phyloP scores from a whole-genome alignment of 2,888 invertebrate species.

The Platycheirus albimanus region DNA sequence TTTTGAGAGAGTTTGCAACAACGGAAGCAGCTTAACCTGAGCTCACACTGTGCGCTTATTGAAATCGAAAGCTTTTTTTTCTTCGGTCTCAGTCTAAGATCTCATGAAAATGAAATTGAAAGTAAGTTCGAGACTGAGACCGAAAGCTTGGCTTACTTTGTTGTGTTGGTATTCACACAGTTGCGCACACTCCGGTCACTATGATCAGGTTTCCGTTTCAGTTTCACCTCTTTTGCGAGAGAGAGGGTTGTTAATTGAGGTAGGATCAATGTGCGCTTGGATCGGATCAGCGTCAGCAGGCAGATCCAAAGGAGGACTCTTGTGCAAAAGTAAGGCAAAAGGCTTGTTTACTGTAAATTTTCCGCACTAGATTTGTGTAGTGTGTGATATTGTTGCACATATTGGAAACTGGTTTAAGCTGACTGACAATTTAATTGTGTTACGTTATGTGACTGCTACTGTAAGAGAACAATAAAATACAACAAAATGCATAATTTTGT shows the following conservation, averaged over 20 bases:
- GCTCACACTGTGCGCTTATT: not conserved
- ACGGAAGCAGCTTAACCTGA: conserved; percentile 17
- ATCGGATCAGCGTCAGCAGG: too few relatives aligned
- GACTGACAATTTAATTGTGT: conserved; percentile 54
- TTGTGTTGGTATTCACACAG: conserved; percentile 5
- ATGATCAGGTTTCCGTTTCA: conserved; percentile 39
- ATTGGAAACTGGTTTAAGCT: conserved; percentile 58
- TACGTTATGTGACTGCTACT: conserved; percentile 28
- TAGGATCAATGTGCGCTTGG: conserved; percentile 53
- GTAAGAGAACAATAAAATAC: not conserved
- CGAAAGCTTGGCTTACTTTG: conserved; percentile 35
- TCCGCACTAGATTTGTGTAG: conserved; percentile 18
- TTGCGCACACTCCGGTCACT: not conserved
- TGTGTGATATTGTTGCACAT: conserved; percentile 32
- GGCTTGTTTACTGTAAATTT: conserved; percentile 39
- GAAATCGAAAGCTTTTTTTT: conserved; percentile 68
- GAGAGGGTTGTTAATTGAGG: conserved; percentile 54
- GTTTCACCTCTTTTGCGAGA: conserved; percentile 6
- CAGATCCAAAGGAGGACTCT: conserved; percentile 48
- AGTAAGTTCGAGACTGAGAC: conserved; percentile 60
- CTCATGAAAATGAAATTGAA: conserved; percentile 71
- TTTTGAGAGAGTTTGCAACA: conserved; percentile 18
- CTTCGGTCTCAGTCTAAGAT: conserved; percentile 28
- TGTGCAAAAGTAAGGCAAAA: conserved; percentile 64
- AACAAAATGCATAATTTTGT: conserved; percentile 40